These are phyloP conservation scores for Sinocyclocheilus rhinocerous DNA, from an alignment of 2,113 vertebrate species.

Conservation along the genomic window DNA sequence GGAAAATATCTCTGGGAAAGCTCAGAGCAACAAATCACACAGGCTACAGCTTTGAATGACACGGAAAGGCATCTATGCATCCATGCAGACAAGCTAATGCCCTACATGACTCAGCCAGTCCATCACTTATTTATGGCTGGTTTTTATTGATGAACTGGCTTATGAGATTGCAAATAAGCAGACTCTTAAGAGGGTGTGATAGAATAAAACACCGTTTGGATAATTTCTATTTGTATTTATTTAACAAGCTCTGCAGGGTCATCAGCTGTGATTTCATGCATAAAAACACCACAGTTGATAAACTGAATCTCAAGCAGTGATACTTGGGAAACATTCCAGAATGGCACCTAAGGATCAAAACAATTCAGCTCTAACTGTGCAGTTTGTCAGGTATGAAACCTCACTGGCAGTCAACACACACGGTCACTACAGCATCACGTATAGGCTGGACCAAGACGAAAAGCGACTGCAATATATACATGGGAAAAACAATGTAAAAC, in stretches of 20 bases:
- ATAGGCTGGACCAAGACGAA: not conserved
- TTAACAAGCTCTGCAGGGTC: not conserved
- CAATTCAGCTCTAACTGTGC: constrained; percentile 11
- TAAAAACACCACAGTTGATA: not conserved
- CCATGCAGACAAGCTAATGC: constrained; percentile 31
- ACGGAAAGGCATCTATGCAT: constrained; percentile 25
- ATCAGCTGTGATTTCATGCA: not conserved
- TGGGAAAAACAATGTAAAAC: not conserved
- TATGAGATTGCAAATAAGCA: not conserved
- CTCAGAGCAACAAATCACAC: constrained; percentile 16
- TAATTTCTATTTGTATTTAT: not conserved
- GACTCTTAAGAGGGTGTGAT: not conserved
- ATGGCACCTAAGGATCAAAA: constrained; percentile 8
- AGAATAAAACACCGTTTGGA: not conserved
- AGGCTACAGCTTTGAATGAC: constrained; percentile 23
- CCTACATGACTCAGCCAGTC: constrained; percentile 17
- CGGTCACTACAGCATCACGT: not conserved
- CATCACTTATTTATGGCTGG: constrained; percentile 20
- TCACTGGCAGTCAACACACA: not conserved
- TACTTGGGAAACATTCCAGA: not conserved
- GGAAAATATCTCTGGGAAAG: not conserved
- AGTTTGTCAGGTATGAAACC: constrained; percentile 23
- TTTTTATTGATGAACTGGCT: constrained; percentile 7
- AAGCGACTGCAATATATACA: not conserved
- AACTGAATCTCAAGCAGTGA: constrained; percentile 6